phyloP scores from a whole-genome alignment of 2,113 vertebrate genomes.

The Oryzias melastigma region DNA sequence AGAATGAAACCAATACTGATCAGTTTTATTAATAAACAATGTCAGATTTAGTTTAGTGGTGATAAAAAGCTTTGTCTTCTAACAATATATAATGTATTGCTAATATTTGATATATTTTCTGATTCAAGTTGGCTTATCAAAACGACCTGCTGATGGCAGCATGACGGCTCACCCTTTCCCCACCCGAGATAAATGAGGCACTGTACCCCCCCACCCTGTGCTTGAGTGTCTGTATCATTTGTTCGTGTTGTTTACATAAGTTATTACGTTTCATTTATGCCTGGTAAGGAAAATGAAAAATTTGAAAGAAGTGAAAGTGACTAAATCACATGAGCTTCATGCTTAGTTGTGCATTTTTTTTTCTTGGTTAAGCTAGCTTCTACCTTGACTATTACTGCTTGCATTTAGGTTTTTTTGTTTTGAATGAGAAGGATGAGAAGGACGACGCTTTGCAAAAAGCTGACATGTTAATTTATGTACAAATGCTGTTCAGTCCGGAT shows the following conservation, averaged over 20 bases:
- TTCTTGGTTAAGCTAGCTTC: too few species aligned
- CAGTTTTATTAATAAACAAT: too few species aligned
- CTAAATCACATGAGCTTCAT: slow-evolving; percentile 16
- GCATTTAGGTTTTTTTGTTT: too few species aligned
- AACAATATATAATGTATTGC: too few species aligned
- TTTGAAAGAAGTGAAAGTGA: slow-evolving; percentile 44
- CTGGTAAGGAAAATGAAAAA: neutral
- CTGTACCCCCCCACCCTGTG: neutral
- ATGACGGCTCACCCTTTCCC: slow-evolving; percentile 13
- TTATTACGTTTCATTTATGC: too few species aligned
- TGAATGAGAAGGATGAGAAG: neutral
- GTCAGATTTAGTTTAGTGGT: too few species aligned
- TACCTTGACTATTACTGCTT: too few species aligned
- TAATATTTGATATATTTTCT: neutral
- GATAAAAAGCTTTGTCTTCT: too few species aligned
- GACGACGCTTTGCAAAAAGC: neutral
- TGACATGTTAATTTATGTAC: neutral
- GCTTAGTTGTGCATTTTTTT: too few species aligned
- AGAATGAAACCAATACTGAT: too few species aligned
- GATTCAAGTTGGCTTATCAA: neutral
- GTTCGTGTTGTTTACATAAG: too few species aligned
- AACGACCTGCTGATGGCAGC: neutral
- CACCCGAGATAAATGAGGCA: slow-evolving; percentile 69
- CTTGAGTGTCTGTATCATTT: neutral
- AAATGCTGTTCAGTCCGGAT: slow-evolving; percentile 2